Percentiles rank a stretch among this genome's conserved stretches.
These are phyloP conservation scores for Lophochroa leadbeateri DNA, from an alignment of 2,113 vertebrate species.

Conservation along the genomic window DNA sequence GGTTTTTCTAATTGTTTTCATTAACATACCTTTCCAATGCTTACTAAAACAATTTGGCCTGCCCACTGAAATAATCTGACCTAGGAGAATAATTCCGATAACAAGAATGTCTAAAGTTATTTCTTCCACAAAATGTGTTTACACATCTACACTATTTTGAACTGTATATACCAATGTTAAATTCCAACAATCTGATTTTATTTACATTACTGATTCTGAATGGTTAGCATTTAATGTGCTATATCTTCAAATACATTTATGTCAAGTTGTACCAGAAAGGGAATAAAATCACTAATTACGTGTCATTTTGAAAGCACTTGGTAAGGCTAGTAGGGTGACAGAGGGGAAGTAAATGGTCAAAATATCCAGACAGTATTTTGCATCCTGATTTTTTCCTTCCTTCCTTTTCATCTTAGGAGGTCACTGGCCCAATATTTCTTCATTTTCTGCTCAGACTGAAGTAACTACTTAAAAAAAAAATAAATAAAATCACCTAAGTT, in stretches of 20 bases:
- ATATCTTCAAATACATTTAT: not conserved
- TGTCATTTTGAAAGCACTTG: not conserved
- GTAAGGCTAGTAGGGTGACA: not conserved
- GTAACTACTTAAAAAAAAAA: not conserved
- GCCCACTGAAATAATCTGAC: not conserved
- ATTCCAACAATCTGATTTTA: not conserved
- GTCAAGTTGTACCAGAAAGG: not conserved
- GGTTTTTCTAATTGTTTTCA: not conserved
- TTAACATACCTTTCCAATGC: not conserved
- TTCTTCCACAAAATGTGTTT: not conserved
- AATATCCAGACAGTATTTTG: not conserved
- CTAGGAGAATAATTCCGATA: not conserved
- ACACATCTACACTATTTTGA: not conserved
- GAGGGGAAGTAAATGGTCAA: not conserved
- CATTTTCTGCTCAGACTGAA: not conserved
- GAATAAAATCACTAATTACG: not conserved
- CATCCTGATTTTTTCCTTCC: not conserved
- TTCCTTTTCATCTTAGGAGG: not conserved
- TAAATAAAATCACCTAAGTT: not conserved
- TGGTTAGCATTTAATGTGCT: not conserved
- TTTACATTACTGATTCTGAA: not conserved
- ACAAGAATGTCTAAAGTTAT: accelerated
- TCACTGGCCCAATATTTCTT: not conserved
- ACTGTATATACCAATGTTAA: not conserved
- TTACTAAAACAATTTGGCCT: not conserved